phyloP scores from a whole-genome alignment of 2,113 vertebrate species.

The Phodopus roborovskii region DNA sequence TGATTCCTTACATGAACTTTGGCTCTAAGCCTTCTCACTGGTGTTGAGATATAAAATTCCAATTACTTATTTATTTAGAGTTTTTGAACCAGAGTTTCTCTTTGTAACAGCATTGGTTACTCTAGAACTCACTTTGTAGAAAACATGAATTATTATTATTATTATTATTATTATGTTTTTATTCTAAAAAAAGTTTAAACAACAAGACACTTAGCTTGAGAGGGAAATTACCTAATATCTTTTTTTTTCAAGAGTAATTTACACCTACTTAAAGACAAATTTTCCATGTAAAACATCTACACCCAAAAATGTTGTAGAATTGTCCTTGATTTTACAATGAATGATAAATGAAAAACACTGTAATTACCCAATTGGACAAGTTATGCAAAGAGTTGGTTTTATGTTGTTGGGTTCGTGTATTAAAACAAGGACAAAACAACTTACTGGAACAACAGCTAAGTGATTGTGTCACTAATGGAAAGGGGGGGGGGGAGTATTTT shows the following conservation, averaged over 20 bases:
- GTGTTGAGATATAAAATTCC: neutral
- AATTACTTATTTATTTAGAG: neutral
- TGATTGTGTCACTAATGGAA: neutral
- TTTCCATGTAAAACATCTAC: neutral
- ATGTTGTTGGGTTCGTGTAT: neutral
- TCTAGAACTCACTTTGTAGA: neutral
- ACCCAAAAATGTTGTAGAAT: neutral
- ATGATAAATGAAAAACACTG: neutral
- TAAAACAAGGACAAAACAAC: neutral
- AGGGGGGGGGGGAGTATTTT: neutral
- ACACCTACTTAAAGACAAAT: neutral
- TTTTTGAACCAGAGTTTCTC: neutral
- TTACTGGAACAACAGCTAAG: neutral
- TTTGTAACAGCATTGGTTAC: neutral
- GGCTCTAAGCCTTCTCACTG: neutral
- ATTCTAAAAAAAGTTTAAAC: neutral
- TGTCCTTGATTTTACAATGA: neutral
- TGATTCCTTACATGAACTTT: too few species aligned
- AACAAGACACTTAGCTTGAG: neutral
- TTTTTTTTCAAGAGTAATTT: neutral
- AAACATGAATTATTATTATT: neutral
- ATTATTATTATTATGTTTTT: neutral
- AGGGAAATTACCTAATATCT: neutral
- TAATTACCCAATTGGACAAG: neutral
- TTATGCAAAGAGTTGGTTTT: too few species aligned